Conservation (phyloP, 2,888 invertebrate species). For the Lithophane semibrunnea region DNA sequence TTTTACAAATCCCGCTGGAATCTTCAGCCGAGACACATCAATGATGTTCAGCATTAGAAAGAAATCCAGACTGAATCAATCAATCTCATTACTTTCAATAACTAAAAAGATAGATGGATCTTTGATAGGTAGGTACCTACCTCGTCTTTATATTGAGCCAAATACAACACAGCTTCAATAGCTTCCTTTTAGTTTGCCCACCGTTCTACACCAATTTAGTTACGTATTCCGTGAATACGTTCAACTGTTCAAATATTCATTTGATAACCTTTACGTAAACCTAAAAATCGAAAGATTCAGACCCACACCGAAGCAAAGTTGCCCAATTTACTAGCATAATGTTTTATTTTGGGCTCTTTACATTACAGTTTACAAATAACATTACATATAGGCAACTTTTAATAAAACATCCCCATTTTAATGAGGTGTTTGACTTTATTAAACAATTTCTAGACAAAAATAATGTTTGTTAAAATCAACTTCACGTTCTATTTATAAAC, state of each 20-base stretch:
- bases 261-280: conserved; percentile 46
- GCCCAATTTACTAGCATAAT: conserved; percentile 20
- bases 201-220: conserved; percentile 17
- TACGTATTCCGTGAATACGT: conserved; percentile 51
- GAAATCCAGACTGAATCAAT: not conserved
- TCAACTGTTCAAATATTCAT: conserved; percentile 59
- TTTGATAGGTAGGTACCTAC: not conserved
- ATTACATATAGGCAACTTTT: no score
- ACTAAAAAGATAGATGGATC: not conserved
- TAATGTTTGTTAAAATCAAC: no score
- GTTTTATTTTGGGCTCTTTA: conserved; percentile 23
- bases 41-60: no score
- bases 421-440: no score
- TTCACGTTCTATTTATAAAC: no score
- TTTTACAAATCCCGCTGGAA: no score
- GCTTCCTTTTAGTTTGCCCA: conserved; percentile 21
- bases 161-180: not conserved
- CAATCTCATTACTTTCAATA: not conserved
- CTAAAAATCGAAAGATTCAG: conserved; percentile 42
- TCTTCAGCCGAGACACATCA: no score
- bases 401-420: no score
- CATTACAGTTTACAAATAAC: not conserved
- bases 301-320: conserved; percentile 7
- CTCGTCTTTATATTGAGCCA: not conserved
- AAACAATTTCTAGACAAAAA: no score